Evolutionary conservation across 2,113 vertebrate species (phyloP).

Genomic region (Puma concolor): DNA sequence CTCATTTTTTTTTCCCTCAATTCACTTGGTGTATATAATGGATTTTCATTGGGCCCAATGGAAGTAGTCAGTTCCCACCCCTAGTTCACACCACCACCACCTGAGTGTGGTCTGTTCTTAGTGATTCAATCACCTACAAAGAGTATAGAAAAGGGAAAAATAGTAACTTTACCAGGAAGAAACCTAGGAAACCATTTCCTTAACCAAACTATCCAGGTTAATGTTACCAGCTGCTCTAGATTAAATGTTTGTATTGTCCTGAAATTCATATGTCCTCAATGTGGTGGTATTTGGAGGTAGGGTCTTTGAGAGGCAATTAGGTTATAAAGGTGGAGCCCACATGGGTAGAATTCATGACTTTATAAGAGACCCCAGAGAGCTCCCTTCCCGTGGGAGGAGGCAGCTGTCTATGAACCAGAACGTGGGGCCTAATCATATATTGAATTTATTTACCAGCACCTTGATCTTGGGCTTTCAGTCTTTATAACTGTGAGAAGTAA

Average conservation of each 20-base stretch:
- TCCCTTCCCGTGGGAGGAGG: not conserved
- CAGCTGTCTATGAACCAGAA: not conserved
- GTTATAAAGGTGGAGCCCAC: not conserved
- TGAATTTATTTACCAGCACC: not conserved
- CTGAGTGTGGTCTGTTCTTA: not conserved
- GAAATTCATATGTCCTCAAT: not conserved
- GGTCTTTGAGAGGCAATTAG: not conserved
- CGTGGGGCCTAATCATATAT: not conserved
- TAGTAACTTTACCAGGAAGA: not conserved
- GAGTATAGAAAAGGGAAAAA: not conserved
- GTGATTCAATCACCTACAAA: not conserved
- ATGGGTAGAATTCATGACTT: not conserved
- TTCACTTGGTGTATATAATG: not conserved
- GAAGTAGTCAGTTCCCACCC: not conserved
- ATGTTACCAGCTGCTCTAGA: not conserved
- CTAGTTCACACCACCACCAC: not conserved
- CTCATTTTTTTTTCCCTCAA: not conserved
- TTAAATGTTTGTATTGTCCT: not conserved
- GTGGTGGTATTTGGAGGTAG: not conserved
- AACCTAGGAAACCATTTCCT: not conserved
- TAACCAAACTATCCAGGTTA: not conserved
- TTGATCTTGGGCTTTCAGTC: not conserved
- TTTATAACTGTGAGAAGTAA: not conserved
- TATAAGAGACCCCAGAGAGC: not conserved
- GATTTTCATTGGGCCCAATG: not conserved